Evolutionary conservation across 2,888 invertebrate species (phyloP), one percentile per base, ranked within the genome.

Genomic region (Euzophera pinguis): DNA sequence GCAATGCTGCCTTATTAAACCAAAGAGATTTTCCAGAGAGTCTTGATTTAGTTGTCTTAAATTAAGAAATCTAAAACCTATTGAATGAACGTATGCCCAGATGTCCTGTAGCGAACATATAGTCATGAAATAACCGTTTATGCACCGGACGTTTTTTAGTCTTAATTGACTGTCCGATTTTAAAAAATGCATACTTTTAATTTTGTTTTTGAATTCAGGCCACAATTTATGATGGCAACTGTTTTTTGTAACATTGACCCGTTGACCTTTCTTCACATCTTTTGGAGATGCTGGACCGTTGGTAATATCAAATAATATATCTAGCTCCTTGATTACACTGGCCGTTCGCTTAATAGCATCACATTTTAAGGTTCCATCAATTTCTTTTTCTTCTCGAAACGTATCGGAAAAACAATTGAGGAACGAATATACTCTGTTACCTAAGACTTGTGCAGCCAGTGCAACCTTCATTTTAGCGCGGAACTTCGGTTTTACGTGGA

Each of bases 401-500:
- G n/a, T n/a, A n/a, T n/a, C n/a, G n/a, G n/a, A n/a, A n/a, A n/a
- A n/a, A n/a, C n/a, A n/a, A n/a, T n/a, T n/a, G n/a, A n/a, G n/a
- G n/a, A n/a, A 5, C 22, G 5, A 22, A 3, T 5, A 22, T 22
- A 3, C 22, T 22, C 22, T 41, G n/a, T 12, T 34, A 8, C 34
- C 8, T 6, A 34, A 34, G 8, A 8, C 34, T 10, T 34, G 34
- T 5, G 34, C 34, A 34, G 34, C 34, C 1, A 5, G 8, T 34
- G 3, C 12, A n/a, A 35, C 35, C 35, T 12, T 35, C 35, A 35
- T 35, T 35, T 35, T 35, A 3, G n/a, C n/a, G n/a, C n/a, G n/a
- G n/a, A n/a, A n/a, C n/a, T n/a, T 35, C 10, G n/a, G n/a, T 34
- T 34, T 5, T 6, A 53, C 47, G 12, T 53, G 53, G 6, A 9